These are phyloP conservation scores for Microplitis manilae DNA, from an alignment of 2,888 invertebrate species.

Conservation along the genomic window DNA sequence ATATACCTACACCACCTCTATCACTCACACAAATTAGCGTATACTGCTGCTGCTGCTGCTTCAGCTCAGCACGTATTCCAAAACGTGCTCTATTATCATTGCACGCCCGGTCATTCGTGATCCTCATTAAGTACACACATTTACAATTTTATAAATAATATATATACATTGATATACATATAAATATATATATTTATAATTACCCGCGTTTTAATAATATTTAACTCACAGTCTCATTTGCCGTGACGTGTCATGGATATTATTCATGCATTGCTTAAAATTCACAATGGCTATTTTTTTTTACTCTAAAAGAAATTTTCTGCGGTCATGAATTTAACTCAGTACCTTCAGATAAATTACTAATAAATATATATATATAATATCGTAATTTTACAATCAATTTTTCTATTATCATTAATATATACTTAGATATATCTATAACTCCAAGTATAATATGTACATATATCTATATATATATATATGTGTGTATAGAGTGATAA, in stretches of 20 bases:
- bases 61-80: conserved; percentile 25
- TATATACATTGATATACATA: neutral
- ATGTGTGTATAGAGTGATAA: conserved; percentile 6
- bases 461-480: conserved; percentile 25
- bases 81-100: conserved; percentile 58
- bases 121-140: conserved; percentile 28
- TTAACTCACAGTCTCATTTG: neutral
- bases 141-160: neutral
- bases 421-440: too few species aligned
- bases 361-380: too few species aligned
- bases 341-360: too few species aligned
- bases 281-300: conserved; percentile 1
- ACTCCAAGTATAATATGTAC: neutral
- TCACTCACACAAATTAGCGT: conserved; percentile 21
- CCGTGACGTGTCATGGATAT: neutral
- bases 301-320: neutral
- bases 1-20: neutral
- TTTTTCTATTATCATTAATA: too few species aligned
- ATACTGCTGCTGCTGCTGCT: conserved; percentile 15
- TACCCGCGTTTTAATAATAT: neutral
- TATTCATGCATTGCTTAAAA: neutral
- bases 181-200: neutral
- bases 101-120: conserved; percentile 65
- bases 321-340: neutral
- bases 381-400: too few species aligned